Percentiles rank a stretch among this genome's conserved stretches.
phyloP scores from a whole-genome alignment of 2,888 invertebrate species.

The Danaus chrysippus region DNA sequence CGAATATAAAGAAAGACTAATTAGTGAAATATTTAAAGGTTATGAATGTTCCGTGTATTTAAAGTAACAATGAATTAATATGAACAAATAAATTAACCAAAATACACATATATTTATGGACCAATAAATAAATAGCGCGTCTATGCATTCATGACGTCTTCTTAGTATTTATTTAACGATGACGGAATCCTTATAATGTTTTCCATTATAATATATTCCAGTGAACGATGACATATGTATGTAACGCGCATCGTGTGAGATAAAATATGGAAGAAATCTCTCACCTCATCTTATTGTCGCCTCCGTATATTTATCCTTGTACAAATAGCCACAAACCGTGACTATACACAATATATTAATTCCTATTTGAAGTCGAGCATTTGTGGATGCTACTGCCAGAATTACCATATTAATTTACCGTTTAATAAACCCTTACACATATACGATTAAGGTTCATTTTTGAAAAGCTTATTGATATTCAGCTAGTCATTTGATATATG shows the following conservation, averaged over 20 bases:
- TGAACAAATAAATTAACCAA: too few relatives aligned
- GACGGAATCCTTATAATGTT: too few relatives aligned
- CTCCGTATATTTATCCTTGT: constrained; percentile 30
- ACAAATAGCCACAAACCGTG: constrained; percentile 33
- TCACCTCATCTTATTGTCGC: constrained; percentile 14
- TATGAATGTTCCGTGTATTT: too few relatives aligned
- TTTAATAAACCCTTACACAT: neutral
- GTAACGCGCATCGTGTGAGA: neutral
- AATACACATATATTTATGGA: too few relatives aligned
- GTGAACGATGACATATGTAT: neutral
- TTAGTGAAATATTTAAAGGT: too few relatives aligned
- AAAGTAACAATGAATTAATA: too few relatives aligned
- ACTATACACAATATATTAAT: constrained; percentile 57
- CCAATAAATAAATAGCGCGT: too few relatives aligned
- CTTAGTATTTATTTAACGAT: too few relatives aligned
- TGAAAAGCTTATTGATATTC: neutral
- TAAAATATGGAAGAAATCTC: constrained; percentile 6
- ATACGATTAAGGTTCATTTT: constrained; percentile 25
- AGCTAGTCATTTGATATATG: constrained; percentile 44
- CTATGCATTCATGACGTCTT: too few relatives aligned
- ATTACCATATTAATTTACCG: constrained; percentile 19
- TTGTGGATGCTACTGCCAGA: constrained; percentile 42
- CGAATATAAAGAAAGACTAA: neutral
- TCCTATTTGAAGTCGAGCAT: constrained; percentile 60
- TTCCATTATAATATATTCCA: neutral